Base-by-base conservation (phyloP, 1,140 invertebrate species). In the Camponotus pennsylvanicus region DNA sequence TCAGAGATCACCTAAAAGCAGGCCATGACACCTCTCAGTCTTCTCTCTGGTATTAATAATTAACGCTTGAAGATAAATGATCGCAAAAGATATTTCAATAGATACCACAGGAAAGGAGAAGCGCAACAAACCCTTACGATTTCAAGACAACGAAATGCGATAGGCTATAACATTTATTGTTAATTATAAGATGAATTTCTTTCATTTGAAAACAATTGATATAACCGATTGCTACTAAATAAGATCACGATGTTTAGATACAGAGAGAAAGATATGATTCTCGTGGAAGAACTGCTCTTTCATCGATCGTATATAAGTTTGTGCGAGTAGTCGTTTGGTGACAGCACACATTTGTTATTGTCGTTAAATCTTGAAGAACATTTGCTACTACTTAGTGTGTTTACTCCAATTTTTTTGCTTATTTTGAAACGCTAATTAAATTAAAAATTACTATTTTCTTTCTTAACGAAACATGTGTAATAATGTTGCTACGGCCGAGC, bases 301-400 rank as follows among this genome's bases (percentile, higher is more conserved):
- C 67, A 49, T 6, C 6, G 18, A 42, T 27, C 18, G 13, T 66
- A n/a, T 37, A 8, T 21, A 57, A 66, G 21, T 80, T 69, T 42
- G 21, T 4, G n/a, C 34, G 11, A 9, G 4, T 6, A 13, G 11
- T 52, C 76, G 42, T 64, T 27, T 52, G 42, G 61, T 18, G 42
- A 34, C 76, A 78, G 76, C 59, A 78, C 59, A 32, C 6, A 40
- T n/a, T 21, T 27, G 40, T 52, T 45, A 15, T 8, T 27, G 40
- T 27, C 15, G 40, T 37, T 15, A 13, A 37, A 45, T 9, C 32
- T 67, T 13, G 32, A 7, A 13, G n/a, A 9, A 8, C 11, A 7
- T 49, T 5, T 27, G n/a, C 32, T 18, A 2, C 0, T 5, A 52
- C 9, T 18, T 71, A 1, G 8, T 27, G 37, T 0, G 32, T 34